Percentiles rank a stretch among this genome's conserved stretches.
Conservation (phyloP, 2,113 vertebrate genomes). For the Bos javanicus region DNA sequence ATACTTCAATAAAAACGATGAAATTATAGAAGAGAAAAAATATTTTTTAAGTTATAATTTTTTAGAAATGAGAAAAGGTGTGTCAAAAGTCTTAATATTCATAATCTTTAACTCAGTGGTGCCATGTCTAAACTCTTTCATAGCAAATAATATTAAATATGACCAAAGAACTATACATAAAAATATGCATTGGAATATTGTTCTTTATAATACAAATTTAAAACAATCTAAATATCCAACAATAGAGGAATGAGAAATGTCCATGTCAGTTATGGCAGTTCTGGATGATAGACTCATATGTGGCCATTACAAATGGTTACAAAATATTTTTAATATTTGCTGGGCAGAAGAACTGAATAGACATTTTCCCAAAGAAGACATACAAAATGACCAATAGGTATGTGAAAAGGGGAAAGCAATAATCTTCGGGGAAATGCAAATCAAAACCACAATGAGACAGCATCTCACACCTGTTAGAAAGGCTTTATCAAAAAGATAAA, state of each 20-base stretch:
- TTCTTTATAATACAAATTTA: neutral
- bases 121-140: neutral
- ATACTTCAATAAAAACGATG: neutral
- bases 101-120: neutral
- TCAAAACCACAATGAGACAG: neutral
- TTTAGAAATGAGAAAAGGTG: neutral
- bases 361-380: neutral
- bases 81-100: neutral
- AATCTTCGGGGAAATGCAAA: neutral
- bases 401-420: neutral
- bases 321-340: conserved; percentile 24
- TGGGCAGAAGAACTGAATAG: neutral
- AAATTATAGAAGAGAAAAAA: neutral
- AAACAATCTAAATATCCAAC: neutral
- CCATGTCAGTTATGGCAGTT: neutral
- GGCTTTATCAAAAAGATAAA: neutral
- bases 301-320: neutral
- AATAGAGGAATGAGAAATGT: neutral
- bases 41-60: neutral
- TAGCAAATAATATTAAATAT: neutral
- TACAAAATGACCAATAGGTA: neutral
- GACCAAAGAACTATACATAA: neutral
- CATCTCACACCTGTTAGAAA: neutral
- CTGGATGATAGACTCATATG: neutral
- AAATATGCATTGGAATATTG: neutral